Evolutionary conservation across 2,113 vertebrate genomes (phyloP).

Genomic region (Chrysemys picta): DNA sequence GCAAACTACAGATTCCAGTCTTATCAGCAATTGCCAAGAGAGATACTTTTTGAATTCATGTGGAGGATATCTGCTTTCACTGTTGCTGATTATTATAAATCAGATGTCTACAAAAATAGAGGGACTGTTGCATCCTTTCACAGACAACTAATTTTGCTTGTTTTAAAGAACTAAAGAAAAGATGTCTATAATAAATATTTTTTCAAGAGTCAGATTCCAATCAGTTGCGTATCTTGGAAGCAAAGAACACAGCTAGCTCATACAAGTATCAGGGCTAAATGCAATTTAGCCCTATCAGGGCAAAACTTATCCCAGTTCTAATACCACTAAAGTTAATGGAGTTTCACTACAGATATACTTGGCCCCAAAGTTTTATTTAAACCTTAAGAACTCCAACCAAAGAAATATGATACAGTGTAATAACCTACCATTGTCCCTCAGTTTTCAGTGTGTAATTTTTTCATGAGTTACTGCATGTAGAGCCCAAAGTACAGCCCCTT

Average conservation of each 20-base stretch:
- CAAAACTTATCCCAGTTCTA: neutral
- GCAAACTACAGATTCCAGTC: neutral
- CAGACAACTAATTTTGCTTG: neutral
- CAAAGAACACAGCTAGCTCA: neutral
- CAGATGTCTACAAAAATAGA: neutral
- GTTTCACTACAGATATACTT: neutral
- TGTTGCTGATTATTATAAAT: conserved; percentile 33
- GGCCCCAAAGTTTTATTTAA: neutral
- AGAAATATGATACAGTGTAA: accelerated
- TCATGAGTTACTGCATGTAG: neutral
- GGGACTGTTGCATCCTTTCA: neutral
- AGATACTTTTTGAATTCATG: conserved; percentile 8
- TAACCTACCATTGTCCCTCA: neutral
- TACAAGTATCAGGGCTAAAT: neutral
- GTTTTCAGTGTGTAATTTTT: neutral
- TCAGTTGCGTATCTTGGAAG: neutral
- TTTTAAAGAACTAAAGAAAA: conserved; percentile 1
- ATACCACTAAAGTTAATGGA: neutral
- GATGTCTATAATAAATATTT: neutral
- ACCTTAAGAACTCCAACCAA: neutral
- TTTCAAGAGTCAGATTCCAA: neutral
- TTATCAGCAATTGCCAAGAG: conserved; percentile 15
- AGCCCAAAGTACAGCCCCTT: neutral
- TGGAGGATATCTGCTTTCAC: conserved; percentile 1
- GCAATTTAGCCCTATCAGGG: neutral